Evolutionary conservation across 2,113 vertebrate genomes (phyloP), one percentile per base, ranked within the genome.

Genomic region (Collichthys lucidus): DNA sequence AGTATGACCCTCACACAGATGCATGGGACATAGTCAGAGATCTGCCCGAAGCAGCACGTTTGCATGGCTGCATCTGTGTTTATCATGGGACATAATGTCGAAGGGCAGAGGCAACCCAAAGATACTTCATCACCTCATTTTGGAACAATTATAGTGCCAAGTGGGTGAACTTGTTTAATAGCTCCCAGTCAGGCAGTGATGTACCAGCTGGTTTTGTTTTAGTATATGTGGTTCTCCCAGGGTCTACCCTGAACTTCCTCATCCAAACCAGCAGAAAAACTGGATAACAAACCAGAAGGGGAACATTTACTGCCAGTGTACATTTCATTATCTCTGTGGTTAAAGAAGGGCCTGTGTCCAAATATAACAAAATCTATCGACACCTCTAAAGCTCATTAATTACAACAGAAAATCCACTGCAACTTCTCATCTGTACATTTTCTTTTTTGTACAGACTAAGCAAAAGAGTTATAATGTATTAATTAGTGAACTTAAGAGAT

Each of bases 41-140:
- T 55, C 94, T 96, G 78, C 95, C 95, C 50, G 94, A 94, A 0
- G 90, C 94, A 10, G 96, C 95, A 94, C 78, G 94, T 19, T 96
- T 95, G 47, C 95, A 95, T 1, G 94, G 93, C 55, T 96, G 95
- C 57, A 92, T 96, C 68, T 96, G 94, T 88, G 88, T 96, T 20
- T 95, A 95, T 83, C 94, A 68, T 35, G 22, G 59, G 19, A 46
- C 2, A 3, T 46, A 64, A 5, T 11, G n/a, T 29, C 11, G 26
- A 62, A 57, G 26, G 47, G 9, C 24, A 22, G 29, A 52, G 42
- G 49, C 42, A n/a, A 82, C 40, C 49, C 71, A 57, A 56, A 40
- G 16, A 44, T 46, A 44, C 11, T 16, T 70, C 57, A 65, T 63
- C 35, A 15, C 20, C 63, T 42, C 26, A 15, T 29, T 9, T 11